Conservation (phyloP, 1,140 invertebrate genomes). For the Aphelenchoides besseyi region DNA sequence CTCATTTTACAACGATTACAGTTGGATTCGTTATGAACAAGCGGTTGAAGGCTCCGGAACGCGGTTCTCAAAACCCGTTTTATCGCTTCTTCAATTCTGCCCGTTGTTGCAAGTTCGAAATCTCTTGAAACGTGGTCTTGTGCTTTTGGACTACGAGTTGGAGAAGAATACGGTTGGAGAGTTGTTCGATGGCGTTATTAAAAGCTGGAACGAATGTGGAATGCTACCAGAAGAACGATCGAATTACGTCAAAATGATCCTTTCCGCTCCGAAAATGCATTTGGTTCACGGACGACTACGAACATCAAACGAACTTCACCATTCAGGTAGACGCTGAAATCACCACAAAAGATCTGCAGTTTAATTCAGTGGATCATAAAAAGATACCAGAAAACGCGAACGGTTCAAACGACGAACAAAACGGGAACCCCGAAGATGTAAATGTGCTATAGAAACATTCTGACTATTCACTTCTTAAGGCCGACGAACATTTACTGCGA, state of each 20-base stretch:
- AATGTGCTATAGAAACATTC: not conserved
- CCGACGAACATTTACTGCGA: constrained; percentile 41
- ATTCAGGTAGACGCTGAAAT: not conserved
- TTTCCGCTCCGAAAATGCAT: constrained; percentile 48
- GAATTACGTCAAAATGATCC: constrained; percentile 42
- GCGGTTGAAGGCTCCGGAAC: constrained; percentile 48
- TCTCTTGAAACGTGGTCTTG: constrained; percentile 33
- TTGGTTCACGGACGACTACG: constrained; percentile 47
- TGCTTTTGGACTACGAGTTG: constrained; percentile 34
- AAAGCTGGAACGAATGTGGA: constrained; percentile 32
- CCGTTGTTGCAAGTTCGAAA: constrained; percentile 34
- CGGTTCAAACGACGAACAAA: not conserved
- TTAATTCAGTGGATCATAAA: constrained; percentile 23
- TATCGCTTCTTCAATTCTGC: constrained; percentile 35
- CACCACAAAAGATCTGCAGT: not conserved
- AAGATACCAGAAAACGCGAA: constrained; percentile 4
- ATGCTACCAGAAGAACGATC: constrained; percentile 20
- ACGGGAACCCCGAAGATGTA: constrained; percentile 27
- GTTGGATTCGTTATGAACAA: constrained; percentile 50
- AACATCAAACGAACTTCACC: constrained; percentile 33
- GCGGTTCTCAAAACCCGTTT: constrained; percentile 47
- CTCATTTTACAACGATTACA: constrained; percentile 21
- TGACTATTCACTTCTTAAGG: constrained; percentile 17
- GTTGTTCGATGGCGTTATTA: constrained; percentile 35
- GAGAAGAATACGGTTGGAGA: constrained; percentile 25